Evolutionary conservation across 2,888 invertebrate species (phyloP).

Genomic region (Poecilobothrus nobilitatus): DNA sequence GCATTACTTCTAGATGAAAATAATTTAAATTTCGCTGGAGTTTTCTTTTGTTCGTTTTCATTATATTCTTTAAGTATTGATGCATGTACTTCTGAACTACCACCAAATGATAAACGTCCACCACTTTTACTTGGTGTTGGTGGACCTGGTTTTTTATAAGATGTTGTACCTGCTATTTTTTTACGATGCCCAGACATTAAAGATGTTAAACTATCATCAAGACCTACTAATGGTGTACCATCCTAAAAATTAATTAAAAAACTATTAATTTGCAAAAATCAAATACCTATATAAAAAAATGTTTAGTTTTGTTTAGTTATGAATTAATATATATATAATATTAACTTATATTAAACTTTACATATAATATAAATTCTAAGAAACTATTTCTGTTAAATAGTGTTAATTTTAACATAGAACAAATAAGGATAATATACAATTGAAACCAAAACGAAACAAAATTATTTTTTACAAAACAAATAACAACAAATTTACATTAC

Average conservation of each 20-base stretch:
- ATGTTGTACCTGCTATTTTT: slow-evolving; percentile 53
- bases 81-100: slow-evolving; percentile 43
- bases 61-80: slow-evolving; percentile 51
- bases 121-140: slow-evolving; percentile 81
- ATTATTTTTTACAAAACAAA: too few species aligned
- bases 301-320: too few species aligned
- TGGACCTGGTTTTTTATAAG: slow-evolving; percentile 77
- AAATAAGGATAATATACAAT: too few species aligned
- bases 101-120: slow-evolving; percentile 57
- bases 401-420: too few species aligned
- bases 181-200: slow-evolving; percentile 44
- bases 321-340: neutral
- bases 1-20: slow-evolving; percentile 47
- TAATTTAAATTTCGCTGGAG: slow-evolving; percentile 56
- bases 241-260: slow-evolving; percentile 28
- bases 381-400: too few species aligned
- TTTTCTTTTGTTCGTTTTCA: slow-evolving; percentile 45
- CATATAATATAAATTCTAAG: too few species aligned
- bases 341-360: too few species aligned
- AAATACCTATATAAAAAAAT: neutral
- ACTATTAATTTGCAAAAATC: neutral
- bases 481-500: too few species aligned
- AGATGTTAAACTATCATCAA: slow-evolving; percentile 41
- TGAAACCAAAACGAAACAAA: too few species aligned
- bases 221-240: slow-evolving; percentile 27